Base-by-base conservation (phyloP, 2,888 invertebrate genomes). In the Euplagia quadripunctaria region DNA sequence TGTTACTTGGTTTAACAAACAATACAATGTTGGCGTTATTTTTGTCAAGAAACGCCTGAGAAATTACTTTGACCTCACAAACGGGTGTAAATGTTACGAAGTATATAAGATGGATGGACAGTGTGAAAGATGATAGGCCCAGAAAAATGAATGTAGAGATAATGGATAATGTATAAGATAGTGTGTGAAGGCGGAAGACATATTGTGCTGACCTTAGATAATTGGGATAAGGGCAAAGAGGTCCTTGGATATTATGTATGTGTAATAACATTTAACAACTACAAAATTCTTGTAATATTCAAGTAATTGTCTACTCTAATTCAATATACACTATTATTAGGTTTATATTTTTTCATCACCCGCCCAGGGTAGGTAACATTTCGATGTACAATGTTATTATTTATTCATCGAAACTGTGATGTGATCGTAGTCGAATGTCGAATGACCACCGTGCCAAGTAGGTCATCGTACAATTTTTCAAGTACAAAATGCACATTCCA, bases 1-100 rank as follows among this genome's bases (percentile, higher is more conserved):
- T 69, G 31, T 42, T 46, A 68, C 58, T 68, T 49, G 51, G 52
- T 66, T 78, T 72, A 14, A 46, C 68, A 76, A 78, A 78, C 67
- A 63, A 76, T 71, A 72, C 68, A 64, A 67, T 71, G 58, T 46
- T 73, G 58, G 12, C 31, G 58, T 49, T 49, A 51, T 20, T 51
- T 66, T 66, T 41, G 41, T 51, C 20, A 61, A 61, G 31, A 61
- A 14, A 31, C 14, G 1, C 12, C 61, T 14, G 14, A 61, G 61
- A 61, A 61, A 14, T 12, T 61, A 61, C 6, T 61, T 20, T 31
- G 6, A 31, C 14, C 31, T 61, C 6, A 61, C 31, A 61, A 12
- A 61, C 12, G 61, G 14, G 14, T 6, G 31, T 61, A 61, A 14
- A 6, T 31, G 1, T 2, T 31, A 31, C 5, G 14, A 61, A 61